Conservation (phyloP, 2,113 vertebrate species). For the Myxocyprinus asiaticus region DNA sequence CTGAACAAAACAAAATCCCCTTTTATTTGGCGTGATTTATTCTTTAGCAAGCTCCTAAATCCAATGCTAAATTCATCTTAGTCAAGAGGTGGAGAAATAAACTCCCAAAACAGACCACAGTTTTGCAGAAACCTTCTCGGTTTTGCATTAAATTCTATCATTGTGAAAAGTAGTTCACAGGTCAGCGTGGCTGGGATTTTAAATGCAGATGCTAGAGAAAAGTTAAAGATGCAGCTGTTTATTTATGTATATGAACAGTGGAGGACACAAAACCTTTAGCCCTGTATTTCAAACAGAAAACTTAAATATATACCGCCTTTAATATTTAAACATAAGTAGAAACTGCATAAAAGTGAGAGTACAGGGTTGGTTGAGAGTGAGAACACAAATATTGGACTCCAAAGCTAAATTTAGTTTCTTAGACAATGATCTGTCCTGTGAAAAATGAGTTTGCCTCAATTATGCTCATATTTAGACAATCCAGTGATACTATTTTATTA, state of each 20-base stretch:
- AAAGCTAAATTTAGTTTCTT: too few species aligned
- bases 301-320: background rate
- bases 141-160: conserved; percentile 11
- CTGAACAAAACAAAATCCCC: conserved; percentile 21
- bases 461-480: too few species aligned
- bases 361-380: background rate
- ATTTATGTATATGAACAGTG: background rate
- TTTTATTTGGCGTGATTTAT: conserved; percentile 50
- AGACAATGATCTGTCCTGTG: too few species aligned
- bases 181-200: background rate
- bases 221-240: background rate
- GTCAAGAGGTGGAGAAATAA: background rate
- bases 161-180: background rate
- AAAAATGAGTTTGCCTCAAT: too few species aligned
- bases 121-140: background rate
- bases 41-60: conserved; percentile 40
- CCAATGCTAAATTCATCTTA: conserved; percentile 25
- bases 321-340: background rate
- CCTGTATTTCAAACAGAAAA: background rate
- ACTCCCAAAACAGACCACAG: background rate
- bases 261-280: background rate
- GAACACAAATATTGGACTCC: background rate
- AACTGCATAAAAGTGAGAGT: background rate
- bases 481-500: too few species aligned
- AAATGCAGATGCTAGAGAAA: background rate